A percentile compares a stretch with the other conserved stretches of the same genome.
Evolutionary conservation across 2,113 vertebrate species (phyloP).

Genomic region (Toxostoma redivivum): DNA sequence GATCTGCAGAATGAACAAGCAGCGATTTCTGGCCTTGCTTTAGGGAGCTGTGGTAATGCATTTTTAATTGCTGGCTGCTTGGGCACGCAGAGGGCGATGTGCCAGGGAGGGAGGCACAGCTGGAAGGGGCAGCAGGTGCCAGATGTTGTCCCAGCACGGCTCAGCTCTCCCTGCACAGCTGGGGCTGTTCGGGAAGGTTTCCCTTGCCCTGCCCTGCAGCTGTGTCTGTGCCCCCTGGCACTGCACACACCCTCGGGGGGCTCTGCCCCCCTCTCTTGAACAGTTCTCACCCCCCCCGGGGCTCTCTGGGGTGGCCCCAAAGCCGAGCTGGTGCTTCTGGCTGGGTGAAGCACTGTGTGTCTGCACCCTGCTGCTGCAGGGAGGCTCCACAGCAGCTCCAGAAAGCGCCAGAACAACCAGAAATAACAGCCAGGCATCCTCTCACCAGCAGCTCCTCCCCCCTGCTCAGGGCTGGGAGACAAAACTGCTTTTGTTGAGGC

Average conservation of each 20-base stretch:
- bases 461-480: neutral
- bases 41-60: neutral
- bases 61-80: neutral
- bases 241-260: neutral
- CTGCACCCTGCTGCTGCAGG: neutral
- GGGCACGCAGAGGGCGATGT: neutral
- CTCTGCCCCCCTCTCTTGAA: fast-evolving
- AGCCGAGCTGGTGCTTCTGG: neutral
- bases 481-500: neutral
- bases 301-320: neutral
- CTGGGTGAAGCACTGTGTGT: fast-evolving
- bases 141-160: neutral
- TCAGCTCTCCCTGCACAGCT: neutral
- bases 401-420: neutral
- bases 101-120: neutral
- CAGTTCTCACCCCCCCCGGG: fast-evolving
- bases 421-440: fast-evolving
- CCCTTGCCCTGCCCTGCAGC: neutral
- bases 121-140: neutral
- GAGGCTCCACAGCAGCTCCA: neutral
- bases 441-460: neutral
- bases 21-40: neutral
- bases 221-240: neutral
- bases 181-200: neutral
- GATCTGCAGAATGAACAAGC: neutral